A percentile compares a stretch with the other conserved stretches of the same genome.
These are phyloP conservation scores for Chirona hameri DNA, from an alignment of 2,888 invertebrate genomes.

Conservation along the genomic window DNA sequence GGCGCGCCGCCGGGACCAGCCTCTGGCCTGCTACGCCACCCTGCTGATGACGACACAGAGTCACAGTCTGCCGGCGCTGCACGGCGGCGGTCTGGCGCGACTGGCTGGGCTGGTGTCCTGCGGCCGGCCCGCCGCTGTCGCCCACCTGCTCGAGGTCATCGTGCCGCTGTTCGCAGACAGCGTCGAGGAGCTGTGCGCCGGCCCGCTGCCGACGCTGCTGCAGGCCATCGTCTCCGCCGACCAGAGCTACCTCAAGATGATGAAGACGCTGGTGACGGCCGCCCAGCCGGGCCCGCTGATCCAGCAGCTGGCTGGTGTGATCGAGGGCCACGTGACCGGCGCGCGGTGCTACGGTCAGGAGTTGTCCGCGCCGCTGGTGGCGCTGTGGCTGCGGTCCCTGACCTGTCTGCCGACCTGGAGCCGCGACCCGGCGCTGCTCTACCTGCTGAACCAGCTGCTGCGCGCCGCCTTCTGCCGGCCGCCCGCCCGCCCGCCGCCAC, in stretches of 20 bases:
- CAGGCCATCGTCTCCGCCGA: slow-evolving; percentile 62
- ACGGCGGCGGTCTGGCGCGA: slow-evolving; percentile 34
- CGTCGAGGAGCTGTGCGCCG: slow-evolving; percentile 54
- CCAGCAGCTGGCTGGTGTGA: slow-evolving; percentile 66
- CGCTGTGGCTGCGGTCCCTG: slow-evolving; percentile 67
- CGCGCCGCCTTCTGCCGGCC: too few species aligned
- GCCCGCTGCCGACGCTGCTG: slow-evolving; percentile 57
- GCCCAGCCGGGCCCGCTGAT: slow-evolving; percentile 64
- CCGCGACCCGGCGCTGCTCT: slow-evolving; percentile 60
- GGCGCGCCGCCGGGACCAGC: slow-evolving; percentile 60
- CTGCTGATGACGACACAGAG: slow-evolving; percentile 67
- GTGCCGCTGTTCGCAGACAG: slow-evolving; percentile 65
- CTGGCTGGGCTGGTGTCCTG: slow-evolving; percentile 34
- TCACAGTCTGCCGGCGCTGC: slow-evolving; percentile 61
- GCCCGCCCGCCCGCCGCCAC: too few species aligned
- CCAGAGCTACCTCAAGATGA: slow-evolving; percentile 68
- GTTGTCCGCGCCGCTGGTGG: slow-evolving; percentile 52
- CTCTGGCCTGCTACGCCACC: slow-evolving; percentile 64
- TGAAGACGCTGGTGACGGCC: slow-evolving; percentile 64
- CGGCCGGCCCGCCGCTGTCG: slow-evolving; percentile 41
- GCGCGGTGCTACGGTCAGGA: slow-evolving; percentile 48
- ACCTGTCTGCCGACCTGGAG: slow-evolving; percentile 64
- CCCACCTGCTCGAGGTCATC: slow-evolving; percentile 56
- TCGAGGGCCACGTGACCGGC: slow-evolving; percentile 63
- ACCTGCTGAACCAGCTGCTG: slow-evolving; percentile 65